Base-by-base conservation (phyloP, 1,140 invertebrate genomes). In the Lepidurus packardi region DNA sequence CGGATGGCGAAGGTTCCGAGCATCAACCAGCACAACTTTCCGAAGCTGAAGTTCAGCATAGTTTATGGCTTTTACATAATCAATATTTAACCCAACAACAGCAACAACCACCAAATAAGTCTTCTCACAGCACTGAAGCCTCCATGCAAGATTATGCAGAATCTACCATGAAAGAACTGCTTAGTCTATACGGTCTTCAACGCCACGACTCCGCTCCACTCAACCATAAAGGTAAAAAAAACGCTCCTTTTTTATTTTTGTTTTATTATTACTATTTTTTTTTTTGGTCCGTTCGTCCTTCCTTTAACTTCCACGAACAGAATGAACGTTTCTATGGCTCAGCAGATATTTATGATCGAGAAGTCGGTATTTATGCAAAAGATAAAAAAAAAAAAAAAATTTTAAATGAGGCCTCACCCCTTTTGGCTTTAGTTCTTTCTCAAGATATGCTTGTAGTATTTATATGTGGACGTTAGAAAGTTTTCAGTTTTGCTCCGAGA, bases 131-230 rank as follows among this genome's bases (percentile, higher is more conserved):
- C 11, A 85, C 85, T 4, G 85, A 85, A 75, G 84, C 85, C 73
- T 85, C 85, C 42, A 87, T 92, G 83, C 87, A 89, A 80, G 90
- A 92, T 82, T 92, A 91, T 83, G 91, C 91, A 7, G 90, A 92
- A 85, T 90, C 89, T 77, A 92, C 91, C 3, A 91, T 92, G 90
- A 90, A 91, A 80, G 91, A 92, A 83, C 84, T 92, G 44, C 84
- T 92, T 21, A 89, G 90, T 16, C 90, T 92, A 80, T 92, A 92
- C 82, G 91, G 91, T 44, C 84, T 90, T 43, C 84, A 85, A 44
- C 82, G 82, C 73, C 78, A 78, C 10, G 83, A 83, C 24, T 24
- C 73, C 43, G 73, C 44, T 53, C 25, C 24, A 47, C 44, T 41
- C 45, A 53, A 77, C 24, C n/a, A 73, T 73, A 24, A 42, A 73